Evolutionary conservation across 2,888 invertebrate species (phyloP), one percentile per base, ranked within the genome.

Genomic region (Cryptocheilus praepositus): DNA sequence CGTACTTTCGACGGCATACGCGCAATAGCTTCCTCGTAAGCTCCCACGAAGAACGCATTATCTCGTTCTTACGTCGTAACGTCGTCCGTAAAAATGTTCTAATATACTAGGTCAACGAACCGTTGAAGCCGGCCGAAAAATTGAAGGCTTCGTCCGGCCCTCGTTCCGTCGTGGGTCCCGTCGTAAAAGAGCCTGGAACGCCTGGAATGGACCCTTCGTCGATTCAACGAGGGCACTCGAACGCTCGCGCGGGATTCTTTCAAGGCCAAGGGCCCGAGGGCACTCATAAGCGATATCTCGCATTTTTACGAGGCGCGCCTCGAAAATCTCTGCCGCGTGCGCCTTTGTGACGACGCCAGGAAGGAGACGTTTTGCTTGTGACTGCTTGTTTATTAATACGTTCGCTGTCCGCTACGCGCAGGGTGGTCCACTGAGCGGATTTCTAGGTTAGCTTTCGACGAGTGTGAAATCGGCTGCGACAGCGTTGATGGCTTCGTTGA

Each of bases 111-210:
- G 36, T 36, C 36, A 11, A 36, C 36, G 36, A 36, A 36, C 36
- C 36, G 36, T 11, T 11, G 36, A 36, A 25, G 36, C 13, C 36
- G 36, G 36, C 36, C 36, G 36, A 36, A 36, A 36, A 36, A 36
- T 36, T 36, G 36, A 36, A 36, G 36, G 11, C 36, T 28, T 11
- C 36, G 36, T 11, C 11, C 36, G 11, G 28, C 7, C 7, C 7
- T 28, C 11, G 36, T 1, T 7, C 7, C 36, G 36, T 36, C 36
- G 36, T 7, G 36, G 36, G 36, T 1, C 36, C 64, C 65, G 74
- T 74, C 74, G 74, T 74, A 74, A 74, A 74, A 46, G 25, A 25
- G 51, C 18, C 54, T 54, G 70, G 74, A 74, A 74, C 74, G 70
- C 61, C 8, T 55, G 74, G 68, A 74, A 74, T 74, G 74, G 67